Evolutionary conservation across 2,797 vertebrate genomes (phyloP), one percentile per base, ranked within the genome.

Genomic region (Microcaecilia unicolor): DNA sequence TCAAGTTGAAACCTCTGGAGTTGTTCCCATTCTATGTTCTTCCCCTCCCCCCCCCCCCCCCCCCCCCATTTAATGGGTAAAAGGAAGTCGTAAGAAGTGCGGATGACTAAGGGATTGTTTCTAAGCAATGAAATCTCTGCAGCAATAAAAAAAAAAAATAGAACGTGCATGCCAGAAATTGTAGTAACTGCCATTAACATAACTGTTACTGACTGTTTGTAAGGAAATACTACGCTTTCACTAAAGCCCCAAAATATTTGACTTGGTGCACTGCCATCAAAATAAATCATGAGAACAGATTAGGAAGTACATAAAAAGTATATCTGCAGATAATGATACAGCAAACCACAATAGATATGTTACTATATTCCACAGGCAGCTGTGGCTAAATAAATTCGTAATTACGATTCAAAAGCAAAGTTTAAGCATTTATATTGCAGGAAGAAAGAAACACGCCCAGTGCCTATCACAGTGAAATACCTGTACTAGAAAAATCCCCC

Each of bases 221-320:
- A 18, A 53, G 39, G 49, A 48, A 45, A 42, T 18, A 40, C 18
- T 31, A 52, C 31, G 14, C n/a, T 16, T 31, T 27, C 35, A 25
- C 41, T 41, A 23, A 51, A 53, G 55, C 48, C 55, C 64, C 55
- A 34, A 70, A 69, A 68, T 70, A 61, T 75, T 76, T 70, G 44
- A 34, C 31, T 76, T 83, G 77, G 75, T 53, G n/a, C 51, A 32
- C 38, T 61, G 74, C 71, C 70, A 67, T 70, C 43, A 53, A 30
- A 66, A 81, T 82, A 61, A 78, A 83, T 81, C 78, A 78, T 59
- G 29, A 55, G 58, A 68, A 70, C 68, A 67, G 74, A 70, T 71
- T 67, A 68, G 72, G 68, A 72, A 78, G 67, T 66, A 48, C 69
- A 74, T 74, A 67, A 72, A n/a, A 79, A 74, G 58, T 66, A 48